These are phyloP conservation scores for Musca vetustissima DNA, from an alignment of 1,140 invertebrate genomes.

Conservation along the genomic window DNA sequence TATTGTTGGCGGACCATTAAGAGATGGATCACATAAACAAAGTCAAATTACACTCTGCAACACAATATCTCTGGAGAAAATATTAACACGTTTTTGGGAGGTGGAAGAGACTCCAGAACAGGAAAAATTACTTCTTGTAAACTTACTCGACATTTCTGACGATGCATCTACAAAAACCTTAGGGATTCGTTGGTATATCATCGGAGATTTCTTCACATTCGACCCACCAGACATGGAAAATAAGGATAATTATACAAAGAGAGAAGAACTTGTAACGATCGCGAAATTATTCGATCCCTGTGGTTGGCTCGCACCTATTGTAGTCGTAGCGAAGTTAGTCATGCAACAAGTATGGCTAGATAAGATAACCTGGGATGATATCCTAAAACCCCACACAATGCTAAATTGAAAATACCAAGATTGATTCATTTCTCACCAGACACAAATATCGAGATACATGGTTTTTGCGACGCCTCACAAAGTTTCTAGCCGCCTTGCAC, in stretches of 20 bases:
- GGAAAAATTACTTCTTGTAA: neutral
- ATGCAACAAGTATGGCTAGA: neutral
- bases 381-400: constrained; percentile 29
- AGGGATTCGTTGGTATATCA: neutral
- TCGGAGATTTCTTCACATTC: too few relatives aligned
- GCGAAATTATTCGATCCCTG: constrained; percentile 5
- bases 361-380: constrained; percentile 49
- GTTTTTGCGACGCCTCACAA: constrained; percentile 41
- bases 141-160: neutral
- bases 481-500: constrained; percentile 39
- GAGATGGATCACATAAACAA: too few relatives aligned
- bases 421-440: constrained; percentile 16
- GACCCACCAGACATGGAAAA: neutral
- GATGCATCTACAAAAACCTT: neutral
- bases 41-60: too few relatives aligned
- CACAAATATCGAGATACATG: constrained; percentile 33
- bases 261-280: neutral
- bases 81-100: too few relatives aligned
- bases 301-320: neutral
- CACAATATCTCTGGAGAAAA: too few relatives aligned
- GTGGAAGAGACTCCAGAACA: too few relatives aligned
- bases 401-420: constrained; percentile 32
- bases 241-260: constrained; percentile 3
- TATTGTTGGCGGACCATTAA: too few relatives aligned
- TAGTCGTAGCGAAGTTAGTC: neutral